A percentile compares a stretch with the other conserved stretches of the same genome.
These are phyloP conservation scores for Poeciliopsis retropinna DNA, from an alignment of 2,113 vertebrate genomes.

Conservation along the genomic window DNA sequence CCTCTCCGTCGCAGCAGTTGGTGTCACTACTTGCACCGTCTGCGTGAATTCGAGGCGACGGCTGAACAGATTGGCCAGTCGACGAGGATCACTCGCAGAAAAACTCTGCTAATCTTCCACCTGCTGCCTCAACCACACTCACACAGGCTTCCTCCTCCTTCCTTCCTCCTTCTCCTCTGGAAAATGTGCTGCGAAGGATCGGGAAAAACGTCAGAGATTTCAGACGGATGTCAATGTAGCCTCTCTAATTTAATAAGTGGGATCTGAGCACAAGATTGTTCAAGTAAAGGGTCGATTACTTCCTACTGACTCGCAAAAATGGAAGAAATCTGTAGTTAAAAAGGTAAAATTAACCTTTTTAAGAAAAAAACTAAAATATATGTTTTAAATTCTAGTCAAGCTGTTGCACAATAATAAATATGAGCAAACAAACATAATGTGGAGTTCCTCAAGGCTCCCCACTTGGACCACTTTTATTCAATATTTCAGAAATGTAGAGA, in stretches of 20 bases:
- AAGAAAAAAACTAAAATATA: background rate
- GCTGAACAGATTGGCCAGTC: slow-evolving; percentile 79
- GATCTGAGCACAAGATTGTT: background rate
- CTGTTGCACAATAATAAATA: background rate
- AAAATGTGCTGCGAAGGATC: background rate
- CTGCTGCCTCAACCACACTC: slow-evolving; percentile 69
- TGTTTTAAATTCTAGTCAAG: background rate
- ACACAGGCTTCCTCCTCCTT: slow-evolving; percentile 27
- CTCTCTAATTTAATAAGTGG: background rate
- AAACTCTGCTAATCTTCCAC: slow-evolving; percentile 73
- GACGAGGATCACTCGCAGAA: slow-evolving; percentile 75
- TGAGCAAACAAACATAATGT: background rate
- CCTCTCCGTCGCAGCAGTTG: slow-evolving; percentile 72
- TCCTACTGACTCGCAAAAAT: background rate
- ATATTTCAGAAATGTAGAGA: background rate
- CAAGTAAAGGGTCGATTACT: background rate
- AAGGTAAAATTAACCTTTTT: background rate
- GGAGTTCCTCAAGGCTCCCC: background rate
- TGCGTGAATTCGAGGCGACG: slow-evolving; percentile 72
- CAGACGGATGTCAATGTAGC: background rate
- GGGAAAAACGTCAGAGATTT: background rate
- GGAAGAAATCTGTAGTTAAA: background rate
- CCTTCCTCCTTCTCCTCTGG: background rate
- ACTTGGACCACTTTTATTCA: background rate
- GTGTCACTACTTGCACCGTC: slow-evolving; percentile 76